Percentiles rank a stretch among this genome's conserved stretches.
Evolutionary conservation across 2,797 vertebrate genomes (phyloP).

Genomic region (Glossophaga mutica): DNA sequence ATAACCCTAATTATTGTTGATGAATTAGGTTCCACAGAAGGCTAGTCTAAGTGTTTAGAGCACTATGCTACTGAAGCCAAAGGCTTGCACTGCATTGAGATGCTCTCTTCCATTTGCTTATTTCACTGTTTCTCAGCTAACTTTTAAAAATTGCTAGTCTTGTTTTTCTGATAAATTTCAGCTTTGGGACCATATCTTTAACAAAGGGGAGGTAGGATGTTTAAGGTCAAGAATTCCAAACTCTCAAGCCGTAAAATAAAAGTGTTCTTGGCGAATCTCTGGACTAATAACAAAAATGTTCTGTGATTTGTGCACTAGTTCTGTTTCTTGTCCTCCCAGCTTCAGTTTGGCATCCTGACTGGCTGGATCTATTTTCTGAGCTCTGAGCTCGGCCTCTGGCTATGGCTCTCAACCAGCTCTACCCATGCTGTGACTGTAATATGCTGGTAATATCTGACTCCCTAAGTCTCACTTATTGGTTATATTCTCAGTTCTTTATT

Average conservation of each 20-base stretch:
- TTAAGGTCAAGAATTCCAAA: background rate
- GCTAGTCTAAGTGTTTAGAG: background rate
- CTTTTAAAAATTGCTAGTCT: background rate
- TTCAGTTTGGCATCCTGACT: background rate
- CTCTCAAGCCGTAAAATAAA: background rate
- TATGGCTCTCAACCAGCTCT: background rate
- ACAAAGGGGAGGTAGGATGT: background rate
- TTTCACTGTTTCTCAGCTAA: background rate
- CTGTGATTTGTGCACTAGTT: background rate
- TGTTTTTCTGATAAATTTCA: conserved; percentile 12
- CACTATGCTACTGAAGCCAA: background rate
- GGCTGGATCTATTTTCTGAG: background rate
- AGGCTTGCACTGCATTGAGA: background rate
- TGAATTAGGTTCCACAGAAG: background rate
- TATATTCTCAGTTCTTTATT: background rate
- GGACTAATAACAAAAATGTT: background rate
- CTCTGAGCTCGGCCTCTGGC: background rate
- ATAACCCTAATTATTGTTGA: background rate
- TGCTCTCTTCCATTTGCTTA: background rate
- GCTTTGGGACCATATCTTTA: background rate
- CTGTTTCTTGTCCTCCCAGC: background rate
- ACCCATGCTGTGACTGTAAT: background rate
- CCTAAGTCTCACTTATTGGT: background rate
- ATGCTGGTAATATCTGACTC: background rate
- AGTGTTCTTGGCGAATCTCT: background rate